A percentile compares a stretch with the other conserved stretches of the same genome.
Conservation (phyloP, 2,888 invertebrate genomes). For the Callyntrura sp. region DNA sequence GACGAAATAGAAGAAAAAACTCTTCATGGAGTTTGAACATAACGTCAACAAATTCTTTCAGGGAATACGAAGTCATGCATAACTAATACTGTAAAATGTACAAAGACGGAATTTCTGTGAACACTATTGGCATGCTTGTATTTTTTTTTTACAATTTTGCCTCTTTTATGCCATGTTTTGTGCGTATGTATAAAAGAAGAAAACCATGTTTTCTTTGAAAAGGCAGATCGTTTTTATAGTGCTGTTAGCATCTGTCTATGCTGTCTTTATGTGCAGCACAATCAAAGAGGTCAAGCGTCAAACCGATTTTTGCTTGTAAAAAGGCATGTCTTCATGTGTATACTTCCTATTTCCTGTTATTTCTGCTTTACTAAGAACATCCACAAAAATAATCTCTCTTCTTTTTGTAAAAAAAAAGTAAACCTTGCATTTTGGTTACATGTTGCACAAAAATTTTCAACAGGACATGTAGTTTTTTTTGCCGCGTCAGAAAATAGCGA, state of each 20-base stretch:
- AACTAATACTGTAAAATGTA: constrained; percentile 40
- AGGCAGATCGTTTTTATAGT: not conserved
- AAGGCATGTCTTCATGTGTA: not conserved
- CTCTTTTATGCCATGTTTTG: not conserved
- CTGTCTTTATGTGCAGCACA: constrained; percentile 15
- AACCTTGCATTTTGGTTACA: not conserved
- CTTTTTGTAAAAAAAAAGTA: not conserved
- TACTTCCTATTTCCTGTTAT: constrained; percentile 70
- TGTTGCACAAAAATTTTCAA: no score
- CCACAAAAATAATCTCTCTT: not conserved
- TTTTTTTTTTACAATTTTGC: not conserved
- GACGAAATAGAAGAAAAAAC: constrained; percentile 25
- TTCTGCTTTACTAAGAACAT: not conserved
- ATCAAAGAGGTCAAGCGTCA: constrained; percentile 63
- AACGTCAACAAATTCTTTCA: constrained; percentile 46
- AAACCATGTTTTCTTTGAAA: not conserved
- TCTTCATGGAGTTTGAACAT: constrained; percentile 65
- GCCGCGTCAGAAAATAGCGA: no score
- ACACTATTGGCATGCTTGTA: not conserved
- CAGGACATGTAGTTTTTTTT: no score
- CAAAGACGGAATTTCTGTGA: not conserved
- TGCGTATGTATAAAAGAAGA: not conserved
- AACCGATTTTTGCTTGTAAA: constrained; percentile 49
- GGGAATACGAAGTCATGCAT: constrained; percentile 61
- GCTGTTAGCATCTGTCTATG: constrained; percentile 16